Percentiles rank a stretch among this genome's conserved stretches.
Evolutionary conservation across 2,888 invertebrate genomes (phyloP).

Genomic region (Acleris laterana): DNA sequence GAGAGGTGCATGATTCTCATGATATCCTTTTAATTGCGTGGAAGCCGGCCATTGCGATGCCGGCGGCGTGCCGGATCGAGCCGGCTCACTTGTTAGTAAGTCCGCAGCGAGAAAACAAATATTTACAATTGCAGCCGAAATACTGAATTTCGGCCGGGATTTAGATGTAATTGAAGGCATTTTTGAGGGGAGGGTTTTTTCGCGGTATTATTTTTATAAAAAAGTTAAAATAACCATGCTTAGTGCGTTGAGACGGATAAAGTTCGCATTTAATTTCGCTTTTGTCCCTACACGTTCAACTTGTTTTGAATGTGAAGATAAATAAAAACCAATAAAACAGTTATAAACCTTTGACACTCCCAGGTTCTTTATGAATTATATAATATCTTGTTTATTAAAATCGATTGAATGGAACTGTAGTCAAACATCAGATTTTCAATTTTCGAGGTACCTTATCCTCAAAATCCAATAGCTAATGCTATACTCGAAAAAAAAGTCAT

Average conservation of each 20-base stretch:
- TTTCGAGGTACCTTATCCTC: not conserved
- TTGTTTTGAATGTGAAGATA: no score
- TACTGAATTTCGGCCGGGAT: conserved; percentile 44
- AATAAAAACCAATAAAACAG: no score
- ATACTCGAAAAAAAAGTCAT: conserved; percentile 69
- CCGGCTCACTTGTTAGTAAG: conserved; percentile 67
- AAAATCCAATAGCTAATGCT: conserved; percentile 58
- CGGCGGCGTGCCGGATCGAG: conserved; percentile 54
- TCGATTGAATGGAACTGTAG: no score
- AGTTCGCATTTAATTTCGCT: no score
- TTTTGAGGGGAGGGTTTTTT: no score
- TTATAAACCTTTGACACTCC: no score
- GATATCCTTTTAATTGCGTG: conserved; percentile 76
- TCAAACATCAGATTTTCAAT: not conserved
- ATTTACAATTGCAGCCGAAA: conserved; percentile 73
- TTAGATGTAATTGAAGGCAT: not conserved
- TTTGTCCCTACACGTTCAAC: no score
- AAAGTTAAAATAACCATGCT: no score
- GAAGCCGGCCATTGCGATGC: conserved; percentile 67
- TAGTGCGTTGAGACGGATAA: no score
- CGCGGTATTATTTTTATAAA: no score
- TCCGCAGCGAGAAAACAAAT: conserved; percentile 72
- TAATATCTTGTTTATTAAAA: no score
- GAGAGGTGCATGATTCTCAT: conserved; percentile 66
- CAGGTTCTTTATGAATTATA: no score